Conservation (phyloP, 2,113 vertebrate genomes). For the Tachysurus vachellii region DNA sequence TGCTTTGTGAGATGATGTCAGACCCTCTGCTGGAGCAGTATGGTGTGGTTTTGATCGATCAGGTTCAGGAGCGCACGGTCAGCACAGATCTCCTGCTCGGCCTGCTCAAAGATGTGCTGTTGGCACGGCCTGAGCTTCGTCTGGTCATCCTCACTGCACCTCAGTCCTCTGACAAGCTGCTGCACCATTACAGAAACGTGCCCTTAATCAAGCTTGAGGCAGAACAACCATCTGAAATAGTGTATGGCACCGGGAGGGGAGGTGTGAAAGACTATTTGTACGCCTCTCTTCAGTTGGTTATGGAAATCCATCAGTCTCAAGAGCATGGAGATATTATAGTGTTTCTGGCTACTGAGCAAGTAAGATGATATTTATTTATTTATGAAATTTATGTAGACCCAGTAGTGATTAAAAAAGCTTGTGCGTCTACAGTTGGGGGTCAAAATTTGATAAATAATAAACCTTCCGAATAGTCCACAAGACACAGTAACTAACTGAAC, state of each 20-base stretch:
- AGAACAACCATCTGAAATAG: slow-evolving; percentile 61
- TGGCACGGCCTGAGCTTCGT: slow-evolving; percentile 77
- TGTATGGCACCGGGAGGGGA: slow-evolving; percentile 69
- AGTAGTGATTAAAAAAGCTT: neutral
- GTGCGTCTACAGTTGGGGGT: neutral
- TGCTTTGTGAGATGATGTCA: slow-evolving; percentile 90
- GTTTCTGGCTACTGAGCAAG: slow-evolving; percentile 83
- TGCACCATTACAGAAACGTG: slow-evolving; percentile 61
- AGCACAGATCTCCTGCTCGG: slow-evolving; percentile 82
- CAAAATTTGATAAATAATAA: no score
- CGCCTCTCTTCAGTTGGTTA: slow-evolving; percentile 75
- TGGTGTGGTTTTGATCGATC: slow-evolving; percentile 79
- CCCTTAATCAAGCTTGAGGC: slow-evolving; percentile 70
- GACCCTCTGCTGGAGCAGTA: slow-evolving; percentile 80
- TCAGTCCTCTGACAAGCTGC: slow-evolving; percentile 65
- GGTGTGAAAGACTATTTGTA: slow-evolving; percentile 73
- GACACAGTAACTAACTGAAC: no score
- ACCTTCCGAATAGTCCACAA: no score
- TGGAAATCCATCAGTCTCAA: slow-evolving; percentile 81
- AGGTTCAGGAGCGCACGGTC: slow-evolving; percentile 79
- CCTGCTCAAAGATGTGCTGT: slow-evolving; percentile 78
- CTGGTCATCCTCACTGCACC: slow-evolving; percentile 77
- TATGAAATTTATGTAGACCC: neutral
- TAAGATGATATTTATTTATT: slow-evolving; percentile 53
- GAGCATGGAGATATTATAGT: slow-evolving; percentile 78